phyloP scores from a whole-genome alignment of 2,113 vertebrate genomes.

The Fulmarus glacialis region DNA sequence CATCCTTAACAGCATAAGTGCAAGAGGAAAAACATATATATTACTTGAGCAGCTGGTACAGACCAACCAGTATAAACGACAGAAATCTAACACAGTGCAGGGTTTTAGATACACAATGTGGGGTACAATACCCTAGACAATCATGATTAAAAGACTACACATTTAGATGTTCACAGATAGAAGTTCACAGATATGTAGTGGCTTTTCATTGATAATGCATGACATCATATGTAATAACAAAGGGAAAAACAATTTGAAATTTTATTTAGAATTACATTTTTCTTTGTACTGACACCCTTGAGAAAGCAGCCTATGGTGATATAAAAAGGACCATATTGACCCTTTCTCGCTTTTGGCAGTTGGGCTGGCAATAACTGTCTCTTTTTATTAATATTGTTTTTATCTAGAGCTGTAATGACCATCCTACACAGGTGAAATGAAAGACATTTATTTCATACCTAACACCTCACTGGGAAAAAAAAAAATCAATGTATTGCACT shows the following conservation, averaged over 20 bases:
- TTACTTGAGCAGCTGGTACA: neutral
- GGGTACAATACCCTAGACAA: neutral
- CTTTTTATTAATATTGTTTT: slow-evolving; percentile 66
- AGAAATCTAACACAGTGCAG: neutral
- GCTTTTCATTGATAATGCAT: neutral
- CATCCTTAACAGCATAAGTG: neutral
- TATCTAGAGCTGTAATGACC: slow-evolving; percentile 44
- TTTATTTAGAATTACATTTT: neutral
- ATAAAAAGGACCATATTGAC: slow-evolving; percentile 8
- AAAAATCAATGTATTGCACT: slow-evolving; percentile 44
- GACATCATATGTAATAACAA: neutral
- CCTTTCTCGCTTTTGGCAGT: slow-evolving; percentile 3
- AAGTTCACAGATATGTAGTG: neutral
- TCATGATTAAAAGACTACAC: neutral
- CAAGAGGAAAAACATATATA: neutral
- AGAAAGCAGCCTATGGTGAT: neutral
- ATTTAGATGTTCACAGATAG: neutral
- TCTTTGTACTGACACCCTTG: neutral
- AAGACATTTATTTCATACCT: slow-evolving; percentile 60
- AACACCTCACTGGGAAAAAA: neutral
- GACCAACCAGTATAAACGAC: neutral
- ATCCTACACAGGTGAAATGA: slow-evolving; percentile 60
- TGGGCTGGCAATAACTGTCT: slow-evolving; percentile 38
- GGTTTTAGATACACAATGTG: neutral
- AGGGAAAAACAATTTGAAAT: neutral